These are phyloP conservation scores for Coenonympha arcania DNA, from an alignment of 2,888 invertebrate species.

Conservation along the genomic window DNA sequence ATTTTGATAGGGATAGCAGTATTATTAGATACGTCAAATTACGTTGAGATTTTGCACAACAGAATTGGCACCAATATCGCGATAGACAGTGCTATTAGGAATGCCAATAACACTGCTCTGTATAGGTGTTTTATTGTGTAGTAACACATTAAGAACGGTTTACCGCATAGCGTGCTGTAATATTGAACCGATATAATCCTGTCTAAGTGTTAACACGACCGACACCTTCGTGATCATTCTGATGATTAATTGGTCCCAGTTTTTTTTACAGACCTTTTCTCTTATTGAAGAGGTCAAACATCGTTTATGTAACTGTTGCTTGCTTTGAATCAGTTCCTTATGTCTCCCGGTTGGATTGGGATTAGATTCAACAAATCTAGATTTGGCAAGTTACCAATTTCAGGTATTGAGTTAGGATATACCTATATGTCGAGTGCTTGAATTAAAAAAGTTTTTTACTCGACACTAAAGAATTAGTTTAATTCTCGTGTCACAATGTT, in stretches of 20 bases:
- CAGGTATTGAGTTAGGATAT: not conserved
- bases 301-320: not conserved
- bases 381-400: not conserved
- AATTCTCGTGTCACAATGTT: too few relatives aligned
- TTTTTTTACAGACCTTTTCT: not conserved
- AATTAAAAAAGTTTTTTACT: too few relatives aligned
- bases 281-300: too few relatives aligned
- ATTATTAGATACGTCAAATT: too few relatives aligned
- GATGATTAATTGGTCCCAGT: not conserved
- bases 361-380: not conserved
- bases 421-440: too few relatives aligned
- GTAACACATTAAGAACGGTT: slow-evolving; percentile 33
- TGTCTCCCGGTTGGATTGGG: not conserved
- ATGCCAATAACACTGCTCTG: slow-evolving; percentile 28
- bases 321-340: not conserved
- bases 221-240: too few relatives aligned
- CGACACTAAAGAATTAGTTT: too few relatives aligned
- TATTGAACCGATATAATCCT: slow-evolving; percentile 13
- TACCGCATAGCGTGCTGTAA: slow-evolving; percentile 11
- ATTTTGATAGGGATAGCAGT: too few relatives aligned
- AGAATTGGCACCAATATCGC: too few relatives aligned
- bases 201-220: too few relatives aligned
- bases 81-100: slow-evolving; percentile 29
- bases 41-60: too few relatives aligned
- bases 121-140: slow-evolving; percentile 36